Base-by-base conservation (phyloP, 1,140 invertebrate species). In the Macrobrachium nipponense region DNA sequence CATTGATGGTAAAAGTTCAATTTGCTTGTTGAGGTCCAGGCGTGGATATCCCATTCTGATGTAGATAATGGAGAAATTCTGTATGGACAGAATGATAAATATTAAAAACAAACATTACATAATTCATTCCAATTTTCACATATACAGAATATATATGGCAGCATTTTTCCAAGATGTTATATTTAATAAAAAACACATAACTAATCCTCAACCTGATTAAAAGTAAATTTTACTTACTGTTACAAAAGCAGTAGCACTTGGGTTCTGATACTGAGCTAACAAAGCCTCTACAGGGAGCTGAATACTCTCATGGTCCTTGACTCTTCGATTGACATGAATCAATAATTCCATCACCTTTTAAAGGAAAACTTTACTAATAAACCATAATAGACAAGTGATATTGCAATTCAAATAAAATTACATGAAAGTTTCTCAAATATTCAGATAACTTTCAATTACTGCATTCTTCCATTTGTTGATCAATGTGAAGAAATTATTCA, bases 21-120 rank as follows among this genome's bases (percentile, higher is more conserved):
- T 93, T 91, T 97, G 96, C 89, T 95, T 94, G 18, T 94, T 94
- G 61, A 94, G 91, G 59, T 95, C 93, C 87, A 98, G 91, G 87
- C 97, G 92, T 3, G 96, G 96, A 92, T 94, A 98, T 20, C 97
- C 97, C 93, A 98, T 94, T 91, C 96, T 97, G 68, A 98, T 95
- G 90, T 98, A 98, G 90, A 98, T 97, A 80, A 98, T 96, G 68
- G 96, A 95, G 90, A 98, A 98, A 92, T 98, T 98, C 95, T 97
- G 92, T 43, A 94, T 93, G 51, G 20, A 76, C n/a, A 0, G 51
- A 51, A 51, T 51, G 8, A 51, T 51, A 12, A 3, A 51, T 51
- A 51, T 51, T 36, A 51, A 6, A 51, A 51, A 64, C 44, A 62
- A 44, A 79, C 43, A 23, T 36, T 43, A 73, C 44, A 75, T 27